These are phyloP conservation scores for Corythucha ciliata DNA, from an alignment of 2,888 invertebrate genomes.

Conservation along the genomic window DNA sequence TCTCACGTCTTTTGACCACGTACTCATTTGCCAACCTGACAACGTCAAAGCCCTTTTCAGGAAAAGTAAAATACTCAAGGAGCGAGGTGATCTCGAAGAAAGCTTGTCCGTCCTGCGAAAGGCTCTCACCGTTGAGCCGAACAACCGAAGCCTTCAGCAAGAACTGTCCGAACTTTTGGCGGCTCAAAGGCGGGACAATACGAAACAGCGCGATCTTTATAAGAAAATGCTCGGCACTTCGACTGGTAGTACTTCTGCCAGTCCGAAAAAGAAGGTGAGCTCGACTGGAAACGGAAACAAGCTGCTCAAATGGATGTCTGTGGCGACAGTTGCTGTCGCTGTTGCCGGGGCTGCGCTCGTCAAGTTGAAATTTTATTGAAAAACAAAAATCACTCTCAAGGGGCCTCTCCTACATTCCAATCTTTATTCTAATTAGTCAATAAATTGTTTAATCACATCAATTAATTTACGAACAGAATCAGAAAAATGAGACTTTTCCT, in stretches of 20 bases:
- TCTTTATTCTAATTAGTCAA: too few relatives aligned
- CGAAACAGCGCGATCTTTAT: conserved; percentile 55
- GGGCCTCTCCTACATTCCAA: too few relatives aligned
- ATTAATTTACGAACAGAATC: too few relatives aligned
- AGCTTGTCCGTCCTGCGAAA: conserved; percentile 57
- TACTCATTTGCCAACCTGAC: conserved; percentile 70
- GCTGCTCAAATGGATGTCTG: conserved; percentile 50
- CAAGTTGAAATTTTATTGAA: conserved; percentile 51
- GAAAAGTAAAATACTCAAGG: conserved; percentile 53
- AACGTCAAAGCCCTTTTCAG: conserved; percentile 87
- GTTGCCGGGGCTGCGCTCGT: conserved; percentile 64
- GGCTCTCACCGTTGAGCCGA: conserved; percentile 56
- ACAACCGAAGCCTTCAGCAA: conserved; percentile 50
- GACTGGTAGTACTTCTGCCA: not conserved
- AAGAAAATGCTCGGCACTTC: conserved; percentile 55
- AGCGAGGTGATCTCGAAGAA: conserved; percentile 57
- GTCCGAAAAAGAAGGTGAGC: conserved; percentile 23
- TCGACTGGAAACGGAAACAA: too few relatives aligned
- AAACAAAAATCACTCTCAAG: too few relatives aligned
- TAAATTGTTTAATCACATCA: too few relatives aligned
- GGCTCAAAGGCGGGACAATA: conserved; percentile 49
- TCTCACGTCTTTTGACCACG: conserved; percentile 69
- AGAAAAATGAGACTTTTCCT: conserved; percentile 15
- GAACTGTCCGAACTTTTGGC: conserved; percentile 49
- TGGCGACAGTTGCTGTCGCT: conserved; percentile 57